A percentile compares a stretch with the other conserved stretches of the same genome.
Conservation (phyloP, 2,797 vertebrate species). For the Myotis pilosus region DNA sequence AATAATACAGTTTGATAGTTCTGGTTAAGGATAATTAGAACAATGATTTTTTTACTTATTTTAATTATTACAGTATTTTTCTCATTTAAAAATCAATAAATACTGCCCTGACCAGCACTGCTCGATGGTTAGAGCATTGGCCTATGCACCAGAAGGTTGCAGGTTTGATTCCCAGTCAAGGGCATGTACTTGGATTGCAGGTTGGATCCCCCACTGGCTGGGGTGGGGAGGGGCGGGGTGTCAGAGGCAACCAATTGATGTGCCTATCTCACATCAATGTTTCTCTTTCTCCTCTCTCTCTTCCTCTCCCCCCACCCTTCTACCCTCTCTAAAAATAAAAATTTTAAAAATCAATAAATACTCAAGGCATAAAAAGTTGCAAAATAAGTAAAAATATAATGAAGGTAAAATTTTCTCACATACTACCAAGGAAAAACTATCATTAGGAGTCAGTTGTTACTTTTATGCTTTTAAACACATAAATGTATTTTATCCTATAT, state of each 20-base stretch:
- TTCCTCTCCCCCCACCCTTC: too few relatives aligned
- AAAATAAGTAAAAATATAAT: slow-evolving; percentile 40
- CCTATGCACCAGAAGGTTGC: too few relatives aligned
- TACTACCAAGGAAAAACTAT: not conserved
- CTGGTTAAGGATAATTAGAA: not conserved
- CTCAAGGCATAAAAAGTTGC: not conserved
- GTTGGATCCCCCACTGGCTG: too few relatives aligned
- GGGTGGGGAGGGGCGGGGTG: too few relatives aligned
- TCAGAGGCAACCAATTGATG: too few relatives aligned
- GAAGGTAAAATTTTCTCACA: not conserved
- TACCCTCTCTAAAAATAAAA: too few relatives aligned
- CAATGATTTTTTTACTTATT: not conserved
- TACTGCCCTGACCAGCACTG: not conserved
- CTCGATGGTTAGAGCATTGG: too few relatives aligned
- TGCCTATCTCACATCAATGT: too few relatives aligned
- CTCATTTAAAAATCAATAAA: slow-evolving; percentile 34
- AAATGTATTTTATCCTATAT: not conserved
- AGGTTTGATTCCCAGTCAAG: too few relatives aligned
- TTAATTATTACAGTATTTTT: not conserved
- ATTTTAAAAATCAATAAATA: not conserved
- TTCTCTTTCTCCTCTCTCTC: too few relatives aligned
- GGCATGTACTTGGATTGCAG: too few relatives aligned
- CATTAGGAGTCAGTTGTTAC: not conserved
- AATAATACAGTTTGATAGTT: not conserved
- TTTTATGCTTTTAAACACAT: slow-evolving; percentile 1